phyloP scores from a whole-genome alignment of 1,140 invertebrate genomes.

The Adelges cooleyi region DNA sequence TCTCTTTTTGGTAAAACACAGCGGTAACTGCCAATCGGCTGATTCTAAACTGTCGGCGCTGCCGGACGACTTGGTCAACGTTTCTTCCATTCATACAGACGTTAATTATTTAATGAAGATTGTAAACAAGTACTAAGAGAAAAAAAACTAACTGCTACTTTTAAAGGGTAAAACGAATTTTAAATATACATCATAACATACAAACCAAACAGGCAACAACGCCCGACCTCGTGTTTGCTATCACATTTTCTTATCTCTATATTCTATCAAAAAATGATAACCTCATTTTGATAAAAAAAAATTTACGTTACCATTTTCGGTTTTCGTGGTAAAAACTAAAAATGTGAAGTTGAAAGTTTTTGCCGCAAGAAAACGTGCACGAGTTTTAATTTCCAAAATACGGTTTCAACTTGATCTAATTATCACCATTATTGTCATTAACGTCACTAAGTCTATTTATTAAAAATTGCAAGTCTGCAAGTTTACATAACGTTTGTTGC shows the following conservation, averaged over 20 bases:
- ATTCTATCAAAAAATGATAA: neutral
- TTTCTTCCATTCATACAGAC: conserved; percentile 28
- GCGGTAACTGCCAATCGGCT: conserved; percentile 49
- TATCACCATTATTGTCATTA: too few relatives aligned
- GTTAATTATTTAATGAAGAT: neutral
- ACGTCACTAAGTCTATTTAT: too few relatives aligned
- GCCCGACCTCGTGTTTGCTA: conserved; percentile 26
- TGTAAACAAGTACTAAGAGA: too few relatives aligned
- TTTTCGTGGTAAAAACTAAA: conserved; percentile 7
- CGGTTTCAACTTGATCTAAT: too few relatives aligned
- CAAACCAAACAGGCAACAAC: neutral
- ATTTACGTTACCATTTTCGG: conserved; percentile 5
- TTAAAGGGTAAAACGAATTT: too few relatives aligned
- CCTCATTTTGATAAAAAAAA: neutral
- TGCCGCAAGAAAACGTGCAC: neutral
- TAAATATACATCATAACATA: too few relatives aligned
- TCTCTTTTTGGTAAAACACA: conserved; percentile 56
- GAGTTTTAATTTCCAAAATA: neutral
- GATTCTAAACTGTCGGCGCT: conserved; percentile 8
- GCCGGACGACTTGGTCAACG: conserved; percentile 16
- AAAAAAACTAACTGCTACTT: too few relatives aligned
- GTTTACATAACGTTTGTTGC: too few relatives aligned
- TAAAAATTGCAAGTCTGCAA: too few relatives aligned
- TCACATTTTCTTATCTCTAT: neutral
- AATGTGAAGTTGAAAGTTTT: neutral